These are phyloP conservation scores for Notarius quadriscutis DNA, from an alignment of 2,113 vertebrate genomes.

Conservation along the genomic window DNA sequence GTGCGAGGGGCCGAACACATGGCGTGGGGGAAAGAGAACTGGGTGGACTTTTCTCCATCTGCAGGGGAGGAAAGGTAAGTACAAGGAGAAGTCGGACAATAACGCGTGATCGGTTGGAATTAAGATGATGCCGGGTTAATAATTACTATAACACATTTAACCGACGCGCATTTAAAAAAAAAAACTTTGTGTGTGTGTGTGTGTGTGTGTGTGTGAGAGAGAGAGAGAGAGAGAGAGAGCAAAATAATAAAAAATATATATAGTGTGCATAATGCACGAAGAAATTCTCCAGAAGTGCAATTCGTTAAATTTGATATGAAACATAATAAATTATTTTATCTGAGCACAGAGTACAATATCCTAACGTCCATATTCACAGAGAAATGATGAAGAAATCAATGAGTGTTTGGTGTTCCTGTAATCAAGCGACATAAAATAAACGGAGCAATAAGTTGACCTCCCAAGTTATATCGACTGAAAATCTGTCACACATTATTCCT, in stretches of 20 bases:
- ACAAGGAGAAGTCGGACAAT: not conserved
- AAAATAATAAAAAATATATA: not conserved
- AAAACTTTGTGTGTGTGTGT: too few relatives aligned
- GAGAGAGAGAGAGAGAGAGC: too few relatives aligned
- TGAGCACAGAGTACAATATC: not conserved
- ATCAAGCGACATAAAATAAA: not conserved
- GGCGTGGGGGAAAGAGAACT: not conserved
- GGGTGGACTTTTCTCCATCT: constrained; percentile 34
- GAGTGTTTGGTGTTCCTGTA: not conserved
- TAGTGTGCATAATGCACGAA: not conserved
- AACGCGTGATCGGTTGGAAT: not conserved
- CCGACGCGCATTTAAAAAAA: not conserved
- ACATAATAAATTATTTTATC: not conserved
- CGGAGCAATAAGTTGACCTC: not conserved
- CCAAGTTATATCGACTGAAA: not conserved
- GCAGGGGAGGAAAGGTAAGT: constrained; percentile 32
- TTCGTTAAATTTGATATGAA: not conserved
- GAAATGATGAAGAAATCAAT: not conserved
- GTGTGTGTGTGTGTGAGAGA: too few relatives aligned
- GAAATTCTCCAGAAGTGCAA: not conserved
- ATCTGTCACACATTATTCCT: not conserved
- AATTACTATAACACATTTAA: not conserved
- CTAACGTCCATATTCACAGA: not conserved
- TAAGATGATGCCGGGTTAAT: not conserved
- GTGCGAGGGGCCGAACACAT: not conserved